Evolutionary conservation across 1,140 invertebrate genomes (phyloP).

Genomic region (Drosophila bocki): DNA sequence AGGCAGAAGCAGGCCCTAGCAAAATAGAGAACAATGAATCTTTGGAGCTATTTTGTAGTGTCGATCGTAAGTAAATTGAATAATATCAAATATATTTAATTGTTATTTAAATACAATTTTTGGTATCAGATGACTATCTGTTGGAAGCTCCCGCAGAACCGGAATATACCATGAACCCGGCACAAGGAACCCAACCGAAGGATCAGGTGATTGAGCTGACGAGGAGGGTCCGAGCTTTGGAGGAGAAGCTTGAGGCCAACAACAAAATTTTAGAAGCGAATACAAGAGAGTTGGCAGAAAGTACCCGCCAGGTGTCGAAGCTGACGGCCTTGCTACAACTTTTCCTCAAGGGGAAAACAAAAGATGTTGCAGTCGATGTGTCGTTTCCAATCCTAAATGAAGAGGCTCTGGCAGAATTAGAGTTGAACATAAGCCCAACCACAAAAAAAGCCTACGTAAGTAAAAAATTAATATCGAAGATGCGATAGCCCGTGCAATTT

Average conservation of each 20-base stretch:
- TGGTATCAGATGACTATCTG: not conserved
- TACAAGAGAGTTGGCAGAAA: not conserved
- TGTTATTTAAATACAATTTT: not conserved
- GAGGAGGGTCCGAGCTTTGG: not conserved
- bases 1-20: not conserved
- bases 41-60: not conserved
- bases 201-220: not conserved
- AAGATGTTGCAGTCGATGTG: not conserved
- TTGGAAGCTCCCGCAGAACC: not conserved
- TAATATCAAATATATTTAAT: not conserved
- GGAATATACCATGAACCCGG: not conserved
- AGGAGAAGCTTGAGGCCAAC: not conserved
- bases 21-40: not conserved
- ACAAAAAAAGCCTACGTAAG: not conserved
- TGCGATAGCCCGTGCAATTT: not conserved
- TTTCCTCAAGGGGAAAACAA: not conserved
- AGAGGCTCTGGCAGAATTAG: not conserved
- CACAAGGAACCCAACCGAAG: not conserved
- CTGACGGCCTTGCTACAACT: slow-evolving; percentile 1
- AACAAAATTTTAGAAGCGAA: not conserved
- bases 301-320: not conserved
- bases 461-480: not conserved
- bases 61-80: not conserved
- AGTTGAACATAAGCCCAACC: not conserved
- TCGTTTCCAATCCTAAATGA: not conserved